phyloP scores from a whole-genome alignment of 2,888 invertebrate genomes.

The Dryococelus australis region DNA sequence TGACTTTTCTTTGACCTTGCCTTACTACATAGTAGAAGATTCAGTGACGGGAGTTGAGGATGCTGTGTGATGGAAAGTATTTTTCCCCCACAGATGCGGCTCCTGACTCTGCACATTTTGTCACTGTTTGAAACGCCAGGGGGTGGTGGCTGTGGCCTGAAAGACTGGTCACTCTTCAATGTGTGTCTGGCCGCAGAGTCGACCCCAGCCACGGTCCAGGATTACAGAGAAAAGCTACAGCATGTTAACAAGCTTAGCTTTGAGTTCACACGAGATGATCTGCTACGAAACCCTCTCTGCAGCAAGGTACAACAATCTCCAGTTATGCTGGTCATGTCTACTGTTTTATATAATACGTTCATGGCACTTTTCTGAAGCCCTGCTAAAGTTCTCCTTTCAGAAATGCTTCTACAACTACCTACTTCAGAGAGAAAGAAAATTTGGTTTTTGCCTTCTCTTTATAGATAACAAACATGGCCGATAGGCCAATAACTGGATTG shows the following conservation, averaged over 20 bases:
- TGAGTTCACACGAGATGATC: constrained; percentile 52
- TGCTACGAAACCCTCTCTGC: constrained; percentile 27
- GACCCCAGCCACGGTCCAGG: constrained; percentile 74
- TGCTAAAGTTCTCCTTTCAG: no score
- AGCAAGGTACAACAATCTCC: constrained; percentile 29
- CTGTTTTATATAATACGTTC: no score
- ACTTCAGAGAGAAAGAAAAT: no score
- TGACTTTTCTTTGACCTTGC: no score
- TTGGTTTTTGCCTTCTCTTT: no score
- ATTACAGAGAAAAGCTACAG: constrained; percentile 80
- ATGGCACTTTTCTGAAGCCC: no score
- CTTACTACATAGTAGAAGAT: no score
- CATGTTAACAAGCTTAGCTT: constrained; percentile 76
- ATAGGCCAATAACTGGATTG: no score
- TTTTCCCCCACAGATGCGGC: constrained; percentile 66
- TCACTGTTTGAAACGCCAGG: constrained; percentile 69
- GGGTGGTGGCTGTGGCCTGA: constrained; percentile 54
- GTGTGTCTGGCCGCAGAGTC: constrained; percentile 74
- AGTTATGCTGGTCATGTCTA: no score
- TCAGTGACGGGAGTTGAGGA: no score
- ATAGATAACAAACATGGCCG: no score
- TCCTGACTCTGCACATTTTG: constrained; percentile 77
- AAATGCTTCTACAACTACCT: no score
- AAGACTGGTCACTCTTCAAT: constrained; percentile 64
- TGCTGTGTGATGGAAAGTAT: neutral